Base-by-base conservation (phyloP, 2,113 vertebrate species). In the Lipophrys pholis region DNA sequence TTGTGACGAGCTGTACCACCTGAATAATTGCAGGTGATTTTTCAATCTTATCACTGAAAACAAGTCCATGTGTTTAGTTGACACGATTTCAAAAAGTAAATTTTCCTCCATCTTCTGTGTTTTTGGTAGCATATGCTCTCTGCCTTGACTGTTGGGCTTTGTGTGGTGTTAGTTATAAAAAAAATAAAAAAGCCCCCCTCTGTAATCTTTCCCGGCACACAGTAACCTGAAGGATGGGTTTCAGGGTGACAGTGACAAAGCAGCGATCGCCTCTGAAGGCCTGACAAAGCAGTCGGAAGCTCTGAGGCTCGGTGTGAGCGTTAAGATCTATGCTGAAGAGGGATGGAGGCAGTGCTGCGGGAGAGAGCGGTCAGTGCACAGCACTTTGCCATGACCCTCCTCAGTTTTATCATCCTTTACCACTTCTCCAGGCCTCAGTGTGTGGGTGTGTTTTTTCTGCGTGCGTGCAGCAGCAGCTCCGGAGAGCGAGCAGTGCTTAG, bases 311-410 rank as follows among this genome's bases (percentile, higher is more conserved):
- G 43, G 38, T 51, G 46, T 67, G 56, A 53, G 54, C 71, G 76
- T 68, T 75, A 11, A 69, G 79, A 73, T 73, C 71, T 39, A 38
- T 45, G 66, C 57, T 45, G 56, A 62, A 39, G 52, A 69, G 67
- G 56, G 55, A 53, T 3, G 12, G 46, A 71, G 74, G 48, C 75
- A 41, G 70, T 62, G 71, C 62, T 36, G 65, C 70, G 63, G 56
- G 67, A 81, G 75, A 76, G 80, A 80, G 81, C 49, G 60, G 76
- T 74, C 77, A 80, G 66, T 30, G 51, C 69, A 11, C 66, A 46
- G 76, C 80, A 76, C 73, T 90, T 75, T 84, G 80, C 74, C 73
- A 50, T 73, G 79, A 85, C 88, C 88, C 80, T 82, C 64, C 78
- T 80, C 65, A 41, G 67, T 84, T 86, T 30, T 81, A 85, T 87